Evolutionary conservation across 2,888 invertebrate genomes (phyloP).

Genomic region (Parnassius mnemosyne): DNA sequence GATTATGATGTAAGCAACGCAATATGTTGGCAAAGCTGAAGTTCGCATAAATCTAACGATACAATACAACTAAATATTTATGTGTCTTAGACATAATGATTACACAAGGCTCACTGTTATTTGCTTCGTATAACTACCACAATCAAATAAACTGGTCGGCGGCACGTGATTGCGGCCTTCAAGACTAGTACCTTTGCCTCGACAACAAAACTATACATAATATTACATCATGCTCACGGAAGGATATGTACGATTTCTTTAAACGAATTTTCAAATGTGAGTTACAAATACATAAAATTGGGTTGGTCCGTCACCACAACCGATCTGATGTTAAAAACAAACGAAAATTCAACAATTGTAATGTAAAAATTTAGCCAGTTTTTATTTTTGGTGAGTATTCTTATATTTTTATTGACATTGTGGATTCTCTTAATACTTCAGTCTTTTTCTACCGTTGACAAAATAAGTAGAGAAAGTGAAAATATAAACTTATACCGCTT

Average conservation of each 20-base stretch:
- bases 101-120: conserved; percentile 73
- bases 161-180: conserved; percentile 39
- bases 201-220: conserved; percentile 50
- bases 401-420: conserved; percentile 59
- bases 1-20: conserved; percentile 79
- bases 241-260: conserved; percentile 77
- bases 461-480: conserved; percentile 58
- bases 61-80: conserved; percentile 78
- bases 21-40: conserved; percentile 80
- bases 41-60: conserved; percentile 78
- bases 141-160: conserved; percentile 49
- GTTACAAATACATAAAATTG: conserved; percentile 44
- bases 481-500: conserved; percentile 48
- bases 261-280: conserved; percentile 49
- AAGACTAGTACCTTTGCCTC: conserved; percentile 55
- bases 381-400: conserved; percentile 67
- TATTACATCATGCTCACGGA: conserved; percentile 53
- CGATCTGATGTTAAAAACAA: conserved; percentile 54
- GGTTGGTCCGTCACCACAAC: conserved; percentile 72
- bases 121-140: conserved; percentile 57
- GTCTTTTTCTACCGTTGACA: conserved; percentile 75
- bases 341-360: conserved; percentile 49
- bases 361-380: conserved; percentile 56
- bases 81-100: conserved; percentile 78
- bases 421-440: conserved; percentile 66